Evolutionary conservation across 2,797 vertebrate genomes (phyloP).

Genomic region (Falco columbarius): DNA sequence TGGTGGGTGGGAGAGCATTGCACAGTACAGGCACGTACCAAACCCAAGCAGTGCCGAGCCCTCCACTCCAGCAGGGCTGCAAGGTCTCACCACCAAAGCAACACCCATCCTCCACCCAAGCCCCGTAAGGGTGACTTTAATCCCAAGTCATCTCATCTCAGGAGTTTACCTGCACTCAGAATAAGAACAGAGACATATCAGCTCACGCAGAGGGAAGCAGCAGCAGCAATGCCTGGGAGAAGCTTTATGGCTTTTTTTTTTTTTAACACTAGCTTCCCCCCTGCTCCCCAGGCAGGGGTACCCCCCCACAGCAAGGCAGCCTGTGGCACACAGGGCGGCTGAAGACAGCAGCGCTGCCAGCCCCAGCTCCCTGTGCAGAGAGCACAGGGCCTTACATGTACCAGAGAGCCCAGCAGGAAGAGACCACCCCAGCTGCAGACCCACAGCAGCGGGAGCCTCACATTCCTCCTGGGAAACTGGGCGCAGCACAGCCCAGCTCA

Average conservation of each 20-base stretch:
- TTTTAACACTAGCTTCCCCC: background rate
- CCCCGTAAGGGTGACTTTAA: background rate
- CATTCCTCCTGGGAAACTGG: accelerated
- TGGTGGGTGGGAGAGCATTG: background rate
- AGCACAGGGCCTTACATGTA: accelerated
- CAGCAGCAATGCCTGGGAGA: background rate
- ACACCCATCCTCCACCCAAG: background rate
- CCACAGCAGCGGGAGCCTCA: background rate
- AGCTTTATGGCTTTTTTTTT: background rate
- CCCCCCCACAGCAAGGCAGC: background rate
- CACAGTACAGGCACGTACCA: accelerated
- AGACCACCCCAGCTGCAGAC: background rate
- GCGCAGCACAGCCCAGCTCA: accelerated
- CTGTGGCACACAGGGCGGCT: background rate
- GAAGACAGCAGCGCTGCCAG: accelerated
- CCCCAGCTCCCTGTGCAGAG: background rate
- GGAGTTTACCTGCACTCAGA: background rate
- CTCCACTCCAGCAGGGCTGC: background rate
- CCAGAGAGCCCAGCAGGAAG: background rate
- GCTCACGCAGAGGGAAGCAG: accelerated
- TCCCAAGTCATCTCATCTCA: background rate
- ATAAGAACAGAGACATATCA: accelerated
- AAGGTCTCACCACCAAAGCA: background rate
- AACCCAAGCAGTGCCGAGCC: background rate
- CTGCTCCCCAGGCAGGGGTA: background rate